A percentile compares a stretch with the other conserved stretches of the same genome.
Conservation (phyloP, 2,113 vertebrate genomes). For the Apistogramma diplotaenia region DNA sequence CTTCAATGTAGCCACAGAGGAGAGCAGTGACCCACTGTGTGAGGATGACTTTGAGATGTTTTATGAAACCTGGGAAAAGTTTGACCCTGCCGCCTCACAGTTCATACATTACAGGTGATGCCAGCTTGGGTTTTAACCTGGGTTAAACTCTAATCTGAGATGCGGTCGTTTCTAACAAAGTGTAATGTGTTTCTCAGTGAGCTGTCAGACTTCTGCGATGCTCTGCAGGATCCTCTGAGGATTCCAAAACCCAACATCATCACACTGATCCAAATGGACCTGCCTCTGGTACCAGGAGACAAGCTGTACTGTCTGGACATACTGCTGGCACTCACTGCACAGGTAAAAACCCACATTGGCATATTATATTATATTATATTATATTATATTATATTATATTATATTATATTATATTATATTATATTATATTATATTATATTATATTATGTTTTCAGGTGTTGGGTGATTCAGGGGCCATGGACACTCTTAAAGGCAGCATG, state of each 20-base stretch:
- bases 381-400: background rate
- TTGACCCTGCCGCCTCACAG: slow-evolving; percentile 89
- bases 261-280: slow-evolving; percentile 87
- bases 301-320: slow-evolving; percentile 96
- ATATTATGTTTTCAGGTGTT: slow-evolving; percentile 64
- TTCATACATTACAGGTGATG: slow-evolving; percentile 80
- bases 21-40: slow-evolving; percentile 86
- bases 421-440: background rate
- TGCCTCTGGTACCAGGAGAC: slow-evolving; percentile 94
- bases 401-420: background rate
- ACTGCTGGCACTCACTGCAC: slow-evolving; percentile 89
- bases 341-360: slow-evolving; percentile 70
- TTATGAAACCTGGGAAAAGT: slow-evolving; percentile 97
- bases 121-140: background rate
- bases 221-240: slow-evolving; percentile 87
- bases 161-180: background rate
- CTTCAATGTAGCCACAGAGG: slow-evolving; percentile 93
- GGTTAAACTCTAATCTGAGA: background rate
- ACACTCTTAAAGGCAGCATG: slow-evolving; percentile 90
- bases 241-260: slow-evolving; percentile 92
- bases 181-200: slow-evolving; percentile 49
- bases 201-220: slow-evolving; percentile 91
- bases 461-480: slow-evolving; percentile 91
- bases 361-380: background rate
- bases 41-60: slow-evolving; percentile 98